These are phyloP conservation scores for Ophion ellenae DNA, from an alignment of 2,888 invertebrate genomes.

Conservation along the genomic window DNA sequence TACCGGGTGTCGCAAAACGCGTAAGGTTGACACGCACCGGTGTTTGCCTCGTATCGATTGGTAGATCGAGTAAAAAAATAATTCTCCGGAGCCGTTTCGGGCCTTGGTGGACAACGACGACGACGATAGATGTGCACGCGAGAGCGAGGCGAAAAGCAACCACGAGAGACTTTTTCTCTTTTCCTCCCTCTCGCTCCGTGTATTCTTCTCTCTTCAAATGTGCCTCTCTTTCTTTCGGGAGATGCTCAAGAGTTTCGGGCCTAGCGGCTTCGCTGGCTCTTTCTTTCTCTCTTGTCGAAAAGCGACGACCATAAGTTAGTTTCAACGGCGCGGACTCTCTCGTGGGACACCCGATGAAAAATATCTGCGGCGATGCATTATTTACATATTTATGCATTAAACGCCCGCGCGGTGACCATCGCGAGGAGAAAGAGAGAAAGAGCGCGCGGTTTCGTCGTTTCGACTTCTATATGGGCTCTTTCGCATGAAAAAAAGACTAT, in stretches of 20 bases:
- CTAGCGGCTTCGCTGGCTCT: conserved; percentile 14
- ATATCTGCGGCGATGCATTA: conserved; percentile 78
- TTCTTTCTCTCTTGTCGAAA: conserved; percentile 69
- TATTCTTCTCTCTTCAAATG: conserved; percentile 65
- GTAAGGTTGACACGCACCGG: conserved; percentile 63
- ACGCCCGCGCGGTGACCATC: conserved; percentile 67
- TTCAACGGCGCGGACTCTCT: conserved; percentile 72
- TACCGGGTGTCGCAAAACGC: conserved; percentile 62
- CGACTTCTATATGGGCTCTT: conserved; percentile 28
- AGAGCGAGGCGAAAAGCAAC: conserved; percentile 33
- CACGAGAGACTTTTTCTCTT: conserved; percentile 34
- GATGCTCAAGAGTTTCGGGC: conserved; percentile 28
- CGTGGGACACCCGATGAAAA: conserved; percentile 76
- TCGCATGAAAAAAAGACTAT: conserved; percentile 41
- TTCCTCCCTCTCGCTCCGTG: conserved; percentile 7
- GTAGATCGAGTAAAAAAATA: conserved; percentile 39
- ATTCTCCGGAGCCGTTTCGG: conserved; percentile 33
- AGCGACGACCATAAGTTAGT: conserved; percentile 80
- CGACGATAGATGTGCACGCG: conserved; percentile 76
- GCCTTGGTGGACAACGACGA: conserved; percentile 59
- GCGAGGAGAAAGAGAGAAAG: conserved; percentile 13
- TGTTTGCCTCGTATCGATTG: conserved; percentile 58
- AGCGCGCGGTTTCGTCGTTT: conserved; percentile 26
- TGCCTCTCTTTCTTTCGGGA: conserved; percentile 8
- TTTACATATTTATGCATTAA: conserved; percentile 82